Conservation (phyloP, 2,888 invertebrate species). For the Ceramica pisi region DNA sequence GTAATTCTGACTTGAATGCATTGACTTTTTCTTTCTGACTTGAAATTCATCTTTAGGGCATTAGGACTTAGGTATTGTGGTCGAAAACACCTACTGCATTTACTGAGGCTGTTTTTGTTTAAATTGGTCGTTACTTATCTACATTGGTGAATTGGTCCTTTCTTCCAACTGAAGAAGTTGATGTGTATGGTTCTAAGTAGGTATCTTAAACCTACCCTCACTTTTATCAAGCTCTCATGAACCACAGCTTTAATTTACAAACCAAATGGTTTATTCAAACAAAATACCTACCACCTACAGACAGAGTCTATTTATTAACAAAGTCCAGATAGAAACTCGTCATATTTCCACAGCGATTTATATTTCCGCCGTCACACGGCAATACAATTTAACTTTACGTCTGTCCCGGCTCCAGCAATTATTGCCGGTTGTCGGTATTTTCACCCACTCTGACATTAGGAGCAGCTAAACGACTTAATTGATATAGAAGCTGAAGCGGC, state of each 20-base stretch:
- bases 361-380: constrained; percentile 65
- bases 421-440: constrained; percentile 68
- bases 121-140: too few species aligned
- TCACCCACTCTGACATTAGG: constrained; percentile 63
- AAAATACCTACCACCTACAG: constrained; percentile 20
- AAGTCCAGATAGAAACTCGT: constrained; percentile 39
- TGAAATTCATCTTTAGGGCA: too few species aligned
- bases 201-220: too few species aligned
- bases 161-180: too few species aligned
- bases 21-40: too few species aligned
- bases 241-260: constrained; percentile 14
- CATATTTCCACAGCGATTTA: constrained; percentile 65
- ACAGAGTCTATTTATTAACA: constrained; percentile 20
- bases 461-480: constrained; percentile 62
- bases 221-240: neutral
- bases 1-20: too few species aligned
- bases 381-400: constrained; percentile 73
- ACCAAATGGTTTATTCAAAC: constrained; percentile 19
- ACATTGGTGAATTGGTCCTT: too few species aligned
- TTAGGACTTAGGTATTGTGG: too few species aligned
- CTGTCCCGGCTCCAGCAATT: constrained; percentile 64
- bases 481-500: constrained; percentile 51
- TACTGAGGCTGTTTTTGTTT: too few species aligned
- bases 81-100: too few species aligned
- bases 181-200: too few species aligned